Percentiles rank a stretch among this genome's conserved stretches.
phyloP scores from a whole-genome alignment of 2,888 invertebrate genomes.

The Xiphydria camelus region DNA sequence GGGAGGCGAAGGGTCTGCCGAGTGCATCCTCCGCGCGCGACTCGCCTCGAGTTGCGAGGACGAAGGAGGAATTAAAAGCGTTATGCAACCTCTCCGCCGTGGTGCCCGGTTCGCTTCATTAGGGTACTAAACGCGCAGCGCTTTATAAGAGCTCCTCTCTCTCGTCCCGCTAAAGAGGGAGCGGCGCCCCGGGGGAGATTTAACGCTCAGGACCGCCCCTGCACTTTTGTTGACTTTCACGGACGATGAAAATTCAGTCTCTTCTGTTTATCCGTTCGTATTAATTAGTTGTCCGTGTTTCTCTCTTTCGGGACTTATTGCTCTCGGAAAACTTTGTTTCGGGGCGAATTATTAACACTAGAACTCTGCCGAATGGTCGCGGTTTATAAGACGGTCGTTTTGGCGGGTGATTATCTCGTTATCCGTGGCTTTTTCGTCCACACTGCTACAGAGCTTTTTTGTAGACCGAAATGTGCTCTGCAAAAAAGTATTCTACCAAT shows the following conservation, averaged over 20 bases:
- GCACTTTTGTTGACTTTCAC: slow-evolving; percentile 25
- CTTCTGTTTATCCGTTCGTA: not conserved
- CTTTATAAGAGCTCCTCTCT: slow-evolving; percentile 10
- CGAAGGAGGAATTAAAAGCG: slow-evolving; percentile 29
- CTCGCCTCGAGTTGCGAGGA: slow-evolving; percentile 10
- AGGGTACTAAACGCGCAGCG: slow-evolving; percentile 27
- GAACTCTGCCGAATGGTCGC: too few species aligned
- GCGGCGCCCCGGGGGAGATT: slow-evolving; percentile 17
- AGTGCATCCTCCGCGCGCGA: too few species aligned
- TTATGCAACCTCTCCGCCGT: slow-evolving; percentile 21
- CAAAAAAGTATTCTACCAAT: too few species aligned
- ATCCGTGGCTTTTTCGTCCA: too few species aligned
- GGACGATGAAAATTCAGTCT: too few species aligned
- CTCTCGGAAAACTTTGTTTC: slow-evolving; percentile 7
- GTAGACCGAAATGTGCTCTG: too few species aligned
- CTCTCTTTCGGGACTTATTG: slow-evolving; percentile 2
- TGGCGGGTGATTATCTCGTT: too few species aligned
- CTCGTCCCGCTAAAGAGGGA: slow-evolving; percentile 5
- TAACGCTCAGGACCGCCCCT: slow-evolving; percentile 25
- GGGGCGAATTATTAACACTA: not conserved
- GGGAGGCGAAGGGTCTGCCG: not conserved
- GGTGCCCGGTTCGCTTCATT: slow-evolving; percentile 31
- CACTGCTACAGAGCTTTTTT: too few species aligned
- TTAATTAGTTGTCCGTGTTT: not conserved
- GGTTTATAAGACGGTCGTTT: too few species aligned